These are phyloP conservation scores for Drosophila merina DNA, from an alignment of 2,888 invertebrate species.

Conservation along the genomic window DNA sequence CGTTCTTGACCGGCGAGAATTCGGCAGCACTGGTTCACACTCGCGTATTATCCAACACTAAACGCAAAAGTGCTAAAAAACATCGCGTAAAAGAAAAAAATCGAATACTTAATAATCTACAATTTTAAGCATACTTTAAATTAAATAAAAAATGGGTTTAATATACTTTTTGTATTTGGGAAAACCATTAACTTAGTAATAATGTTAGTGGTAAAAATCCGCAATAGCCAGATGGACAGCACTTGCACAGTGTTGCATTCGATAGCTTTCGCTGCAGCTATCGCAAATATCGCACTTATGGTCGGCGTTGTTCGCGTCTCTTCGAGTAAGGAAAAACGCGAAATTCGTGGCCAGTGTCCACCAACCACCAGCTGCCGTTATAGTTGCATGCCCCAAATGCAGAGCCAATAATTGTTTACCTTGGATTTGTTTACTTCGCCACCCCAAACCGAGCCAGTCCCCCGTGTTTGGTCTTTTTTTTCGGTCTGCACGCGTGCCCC, in stretches of 20 bases:
- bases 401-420: constrained; percentile 17
- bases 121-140: no score
- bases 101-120: not conserved
- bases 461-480: not conserved
- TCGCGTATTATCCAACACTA: not conserved
- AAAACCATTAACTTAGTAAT: no score
- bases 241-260: no score
- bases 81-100: not conserved
- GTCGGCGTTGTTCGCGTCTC: constrained; percentile 55
- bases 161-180: no score
- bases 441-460: not conserved
- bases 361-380: not conserved
- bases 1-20: constrained; percentile 7
- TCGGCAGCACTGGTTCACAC: constrained; percentile 2
- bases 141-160: no score
- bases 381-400: constrained; percentile 6
- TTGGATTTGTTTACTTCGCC: not conserved
- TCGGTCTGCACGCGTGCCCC: constrained; percentile 9
- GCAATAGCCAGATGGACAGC: no score
- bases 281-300: not conserved
- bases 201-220: no score
- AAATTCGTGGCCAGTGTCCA: constrained; percentile 15
- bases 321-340: constrained; percentile 43
- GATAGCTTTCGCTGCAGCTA: no score
- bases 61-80: no score